phyloP scores from a whole-genome alignment of 2,797 vertebrate species.

The Otolemur crassicaudatus region DNA sequence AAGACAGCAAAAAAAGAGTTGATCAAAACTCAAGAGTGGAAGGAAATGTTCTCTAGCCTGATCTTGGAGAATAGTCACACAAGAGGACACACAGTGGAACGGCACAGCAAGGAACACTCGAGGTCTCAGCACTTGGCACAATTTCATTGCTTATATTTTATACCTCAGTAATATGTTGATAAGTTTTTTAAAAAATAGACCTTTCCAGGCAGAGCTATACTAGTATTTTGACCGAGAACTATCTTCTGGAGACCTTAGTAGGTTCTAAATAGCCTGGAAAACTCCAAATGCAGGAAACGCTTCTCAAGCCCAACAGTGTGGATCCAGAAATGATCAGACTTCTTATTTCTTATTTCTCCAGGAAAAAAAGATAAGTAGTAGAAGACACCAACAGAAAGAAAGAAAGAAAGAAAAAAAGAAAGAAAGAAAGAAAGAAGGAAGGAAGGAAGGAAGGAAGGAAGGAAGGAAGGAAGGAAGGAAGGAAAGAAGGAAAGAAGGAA shows the following conservation, averaged over 20 bases:
- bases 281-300: not conserved
- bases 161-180: rapidly evolving
- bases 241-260: not conserved
- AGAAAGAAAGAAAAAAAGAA: too few relatives aligned
- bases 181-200: not conserved
- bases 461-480: too few relatives aligned
- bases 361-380: not conserved
- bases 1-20: not conserved
- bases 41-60: not conserved
- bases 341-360: not conserved
- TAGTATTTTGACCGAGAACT: not conserved
- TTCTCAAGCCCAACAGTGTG: not conserved
- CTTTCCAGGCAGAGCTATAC: not conserved
- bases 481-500: too few relatives aligned
- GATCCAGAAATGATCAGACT: not conserved
- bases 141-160: not conserved
- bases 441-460: too few relatives aligned
- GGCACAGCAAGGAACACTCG: not conserved
- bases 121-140: rapidly evolving
- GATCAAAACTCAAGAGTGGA: not conserved
- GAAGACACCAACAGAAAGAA: not conserved
- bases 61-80: not conserved
- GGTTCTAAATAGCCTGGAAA: not conserved
- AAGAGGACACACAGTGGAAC: rapidly evolving
- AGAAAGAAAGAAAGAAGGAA: not conserved